Base-by-base conservation (phyloP, 2,113 vertebrate species). In the Dryoscopus gambensis region DNA sequence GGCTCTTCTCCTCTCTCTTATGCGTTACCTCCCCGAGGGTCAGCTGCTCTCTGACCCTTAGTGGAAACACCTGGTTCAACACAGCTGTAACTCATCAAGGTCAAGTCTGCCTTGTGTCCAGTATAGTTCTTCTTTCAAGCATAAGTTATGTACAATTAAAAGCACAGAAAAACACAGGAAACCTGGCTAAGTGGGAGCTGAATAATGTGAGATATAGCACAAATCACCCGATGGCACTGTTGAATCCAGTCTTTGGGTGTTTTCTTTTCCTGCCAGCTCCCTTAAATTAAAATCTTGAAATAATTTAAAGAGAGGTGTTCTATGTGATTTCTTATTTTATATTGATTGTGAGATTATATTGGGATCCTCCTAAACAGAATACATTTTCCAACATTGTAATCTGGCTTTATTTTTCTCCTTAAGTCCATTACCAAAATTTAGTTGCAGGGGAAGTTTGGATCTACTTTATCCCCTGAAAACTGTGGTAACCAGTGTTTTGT, bases 281-380 rank as follows among this genome's bases (percentile, higher is more conserved):
- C 12, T 78, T 79, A 15, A 82, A 56, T 24, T 13, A 76, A 85
- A 39, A 3, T 22, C 1, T 16, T 91, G 7, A 74, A 52, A 84
- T 31, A 50, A 67, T 55, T 90, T 74, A 50, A 40, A 35, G 13
- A 53, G 11, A 86, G 33, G 2, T 10, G 49, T 77, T 75, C 28
- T 10, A 15, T 30, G n/a, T 57, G 7, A 30, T 37, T 64, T 20
- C 3, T 33, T 28, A 64, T 52, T 70, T 87, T 24, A 60, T 7
- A 11, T 10, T 59, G 8, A 37, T 31, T 52, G 3, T 79, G 15
- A 0, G 0, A 74, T 59, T 15, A 17, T n/a, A 28, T 13, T 42
- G 53, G 4, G 5, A 52, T 63, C 14, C 31, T 88, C 12, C 14
- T 47, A 46, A 84, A 78, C 4, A 37, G 20, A 76, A 65, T 28